Evolutionary conservation across 2,888 invertebrate genomes (phyloP).

Genomic region (Lycia hirtaria): DNA sequence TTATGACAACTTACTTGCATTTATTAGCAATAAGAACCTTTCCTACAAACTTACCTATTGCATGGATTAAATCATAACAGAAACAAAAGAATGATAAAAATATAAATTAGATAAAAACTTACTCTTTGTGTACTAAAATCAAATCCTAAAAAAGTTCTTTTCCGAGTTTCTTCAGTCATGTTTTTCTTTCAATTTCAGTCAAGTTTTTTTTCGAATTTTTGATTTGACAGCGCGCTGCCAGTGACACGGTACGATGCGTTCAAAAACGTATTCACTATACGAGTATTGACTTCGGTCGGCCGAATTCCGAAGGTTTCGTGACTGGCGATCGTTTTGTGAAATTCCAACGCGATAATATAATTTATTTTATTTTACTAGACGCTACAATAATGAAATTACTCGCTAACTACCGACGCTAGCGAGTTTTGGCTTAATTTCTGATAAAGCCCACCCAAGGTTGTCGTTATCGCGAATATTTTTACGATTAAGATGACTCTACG

Average conservation of each 20-base stretch:
- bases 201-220: conserved; percentile 70
- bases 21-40: background rate
- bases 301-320: conserved; percentile 51
- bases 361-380: conserved; percentile 53
- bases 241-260: conserved; percentile 61
- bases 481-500: conserved; percentile 4
- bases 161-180: conserved; percentile 71
- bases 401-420: conserved; percentile 49
- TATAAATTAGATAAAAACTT: no score
- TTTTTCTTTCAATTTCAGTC: conserved; percentile 66
- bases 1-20: conserved; percentile 9
- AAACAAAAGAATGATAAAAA: conserved; percentile 18
- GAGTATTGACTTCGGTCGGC: conserved; percentile 36
- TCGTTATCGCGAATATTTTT: conserved; percentile 40
- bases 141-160: conserved; percentile 90
- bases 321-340: conserved; percentile 59
- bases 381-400: conserved; percentile 50
- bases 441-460: conserved; percentile 54
- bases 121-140: conserved; percentile 96
- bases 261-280: conserved; percentile 46
- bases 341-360: conserved; percentile 55
- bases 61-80: background rate
- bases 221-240: conserved; percentile 69
- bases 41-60: background rate
- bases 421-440: conserved; percentile 45